These are phyloP conservation scores for Lapara coniferarum DNA, from an alignment of 2,888 invertebrate genomes.

Conservation along the genomic window DNA sequence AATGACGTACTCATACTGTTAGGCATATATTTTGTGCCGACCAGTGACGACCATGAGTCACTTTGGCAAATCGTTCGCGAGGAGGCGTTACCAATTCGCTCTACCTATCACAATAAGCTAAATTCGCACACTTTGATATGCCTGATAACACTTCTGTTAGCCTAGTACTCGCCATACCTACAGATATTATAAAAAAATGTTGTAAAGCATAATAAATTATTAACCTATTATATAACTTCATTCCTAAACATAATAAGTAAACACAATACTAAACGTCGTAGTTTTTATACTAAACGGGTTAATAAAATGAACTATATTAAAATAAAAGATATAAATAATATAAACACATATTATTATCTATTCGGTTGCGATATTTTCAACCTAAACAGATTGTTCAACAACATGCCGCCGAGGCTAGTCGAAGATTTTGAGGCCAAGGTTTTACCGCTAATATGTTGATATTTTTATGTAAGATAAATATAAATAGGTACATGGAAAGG, in stretches of 20 bases:
- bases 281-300: too few relatives aligned
- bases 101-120: constrained; percentile 45
- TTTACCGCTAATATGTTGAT: constrained; percentile 70
- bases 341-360: constrained; percentile 46
- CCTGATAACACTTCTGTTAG: constrained; percentile 50
- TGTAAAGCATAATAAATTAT: background rate
- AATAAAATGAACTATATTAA: constrained; percentile 27
- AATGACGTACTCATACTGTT: constrained; percentile 30
- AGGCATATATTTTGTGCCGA: constrained; percentile 32
- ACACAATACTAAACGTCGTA: too few relatives aligned
- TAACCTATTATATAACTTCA: background rate
- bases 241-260: too few relatives aligned
- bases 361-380: constrained; percentile 71
- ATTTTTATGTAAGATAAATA: constrained; percentile 68
- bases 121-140: constrained; percentile 55
- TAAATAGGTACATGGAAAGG: constrained; percentile 53
- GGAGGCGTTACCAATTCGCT: constrained; percentile 72
- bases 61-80: constrained; percentile 74
- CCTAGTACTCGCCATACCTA: constrained; percentile 62
- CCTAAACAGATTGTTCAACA: constrained; percentile 70
- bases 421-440: constrained; percentile 78
- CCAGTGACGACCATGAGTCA: constrained; percentile 58
- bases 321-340: constrained; percentile 30
- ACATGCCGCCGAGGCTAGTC: constrained; percentile 67
- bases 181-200: background rate